A percentile compares a stretch with the other conserved stretches of the same genome.
Conservation (phyloP, 2,797 vertebrate genomes). For the Meriones psammophilus region DNA sequence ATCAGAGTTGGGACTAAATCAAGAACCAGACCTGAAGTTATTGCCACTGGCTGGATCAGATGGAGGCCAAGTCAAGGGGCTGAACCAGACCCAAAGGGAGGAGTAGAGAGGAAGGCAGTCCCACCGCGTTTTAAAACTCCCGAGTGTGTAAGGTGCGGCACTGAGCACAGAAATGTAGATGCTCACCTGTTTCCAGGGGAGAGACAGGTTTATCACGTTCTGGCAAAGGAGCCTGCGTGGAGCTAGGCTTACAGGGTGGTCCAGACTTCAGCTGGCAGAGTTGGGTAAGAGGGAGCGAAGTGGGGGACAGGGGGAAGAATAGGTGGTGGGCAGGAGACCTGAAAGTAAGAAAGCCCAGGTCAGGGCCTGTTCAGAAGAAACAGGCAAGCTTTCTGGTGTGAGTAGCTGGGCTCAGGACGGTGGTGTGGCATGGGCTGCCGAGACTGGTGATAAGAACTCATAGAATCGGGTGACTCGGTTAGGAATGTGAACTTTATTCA, state of each 20-base stretch:
- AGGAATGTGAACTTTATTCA: conserved; percentile 63
- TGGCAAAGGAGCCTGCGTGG: background rate
- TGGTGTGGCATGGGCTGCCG: background rate
- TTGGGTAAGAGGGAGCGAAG: background rate
- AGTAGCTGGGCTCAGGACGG: background rate
- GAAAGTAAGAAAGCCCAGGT: background rate
- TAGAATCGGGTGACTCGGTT: background rate
- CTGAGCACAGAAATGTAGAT: background rate
- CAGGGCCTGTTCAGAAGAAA: background rate
- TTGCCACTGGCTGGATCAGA: background rate
- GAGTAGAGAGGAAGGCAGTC: background rate
- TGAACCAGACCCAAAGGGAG: conserved; percentile 15
- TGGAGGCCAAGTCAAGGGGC: background rate
- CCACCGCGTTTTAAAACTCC: background rate
- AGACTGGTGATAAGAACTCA: background rate
- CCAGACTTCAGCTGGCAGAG: background rate
- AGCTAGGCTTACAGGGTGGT: background rate
- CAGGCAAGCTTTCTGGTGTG: background rate
- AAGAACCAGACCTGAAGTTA: background rate
- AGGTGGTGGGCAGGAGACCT: background rate
- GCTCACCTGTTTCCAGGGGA: background rate
- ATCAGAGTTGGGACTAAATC: background rate
- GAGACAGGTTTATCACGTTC: background rate
- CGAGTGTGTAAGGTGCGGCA: background rate
- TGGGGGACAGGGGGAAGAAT: background rate